Evolutionary conservation across 1,140 invertebrate species (phyloP).

Genomic region (Drosophila teissieri): DNA sequence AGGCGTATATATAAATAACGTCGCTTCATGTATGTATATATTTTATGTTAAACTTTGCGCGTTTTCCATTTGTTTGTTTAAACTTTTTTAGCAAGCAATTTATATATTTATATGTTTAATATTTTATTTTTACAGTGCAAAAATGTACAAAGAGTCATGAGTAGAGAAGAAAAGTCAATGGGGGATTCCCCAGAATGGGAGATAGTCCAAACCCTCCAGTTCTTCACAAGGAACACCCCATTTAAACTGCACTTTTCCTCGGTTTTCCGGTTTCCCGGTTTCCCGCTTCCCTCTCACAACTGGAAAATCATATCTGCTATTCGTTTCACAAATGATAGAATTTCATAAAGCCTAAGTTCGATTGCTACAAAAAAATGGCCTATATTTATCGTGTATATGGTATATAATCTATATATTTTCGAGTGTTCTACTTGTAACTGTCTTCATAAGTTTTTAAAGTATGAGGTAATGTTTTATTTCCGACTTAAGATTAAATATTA

Average conservation of each 20-base stretch:
- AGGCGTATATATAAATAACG: constrained; percentile 72
- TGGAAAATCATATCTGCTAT: constrained; percentile 1
- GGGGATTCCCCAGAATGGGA: background rate
- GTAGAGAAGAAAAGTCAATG: constrained; percentile 6
- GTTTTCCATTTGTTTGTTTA: constrained; percentile 36
- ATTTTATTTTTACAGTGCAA: constrained; percentile 57
- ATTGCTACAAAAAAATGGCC: constrained; percentile 53
- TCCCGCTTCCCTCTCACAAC: constrained; percentile 1
- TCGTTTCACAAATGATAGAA: constrained; percentile 28
- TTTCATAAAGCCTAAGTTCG: constrained; percentile 48
- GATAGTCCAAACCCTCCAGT: background rate
- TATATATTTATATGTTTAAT: constrained; percentile 38
- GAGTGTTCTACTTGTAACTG: constrained; percentile 61
- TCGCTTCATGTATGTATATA: constrained; percentile 47
- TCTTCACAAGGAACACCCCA: background rate
- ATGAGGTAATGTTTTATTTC: constrained; percentile 81
- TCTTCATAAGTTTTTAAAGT: constrained; percentile 80
- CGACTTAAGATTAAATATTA: constrained; percentile 57
- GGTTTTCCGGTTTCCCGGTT: background rate
- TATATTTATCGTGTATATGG: constrained; percentile 42
- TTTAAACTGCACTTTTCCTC: background rate
- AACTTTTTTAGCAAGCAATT: constrained; percentile 51
- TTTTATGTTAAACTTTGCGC: constrained; percentile 59
- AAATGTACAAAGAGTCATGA: constrained; percentile 51
- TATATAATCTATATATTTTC: constrained; percentile 44